Conservation (phyloP, 1,140 invertebrate genomes). For the Hylaeus volcanicus region DNA sequence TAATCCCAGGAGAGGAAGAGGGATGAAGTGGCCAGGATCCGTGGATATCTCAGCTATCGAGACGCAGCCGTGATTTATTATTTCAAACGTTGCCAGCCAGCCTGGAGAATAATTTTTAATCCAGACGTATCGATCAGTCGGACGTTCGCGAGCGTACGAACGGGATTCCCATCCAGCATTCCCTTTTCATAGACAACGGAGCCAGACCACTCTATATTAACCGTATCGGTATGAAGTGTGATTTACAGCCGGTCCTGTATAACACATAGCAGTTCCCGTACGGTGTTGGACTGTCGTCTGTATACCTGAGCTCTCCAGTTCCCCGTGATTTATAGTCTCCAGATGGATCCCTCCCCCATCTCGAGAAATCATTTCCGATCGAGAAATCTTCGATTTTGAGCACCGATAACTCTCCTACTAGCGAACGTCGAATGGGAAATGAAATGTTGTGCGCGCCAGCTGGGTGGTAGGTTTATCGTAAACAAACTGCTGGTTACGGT, state of each 20-base stretch:
- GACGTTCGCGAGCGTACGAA: too few relatives aligned
- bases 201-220: conserved; percentile 19
- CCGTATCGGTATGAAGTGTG: conserved; percentile 30
- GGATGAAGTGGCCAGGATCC: not conserved
- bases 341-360: not conserved
- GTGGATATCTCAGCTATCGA: not conserved
- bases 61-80: conserved; percentile 22
- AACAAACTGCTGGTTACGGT: not conserved
- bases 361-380: not conserved
- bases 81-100: too few relatives aligned
- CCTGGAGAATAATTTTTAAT: conserved; percentile 28
- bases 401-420: not conserved
- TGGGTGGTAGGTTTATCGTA: not conserved
- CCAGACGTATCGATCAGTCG: not conserved
- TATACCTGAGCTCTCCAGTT: conserved; percentile 26
- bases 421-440: not conserved
- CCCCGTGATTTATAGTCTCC: conserved; percentile 34
- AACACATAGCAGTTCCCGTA: conserved; percentile 8
- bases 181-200: conserved; percentile 17
- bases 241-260: conserved; percentile 29
- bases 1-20: too few relatives aligned
- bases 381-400: not conserved
- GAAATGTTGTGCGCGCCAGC: not conserved
- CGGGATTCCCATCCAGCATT: not conserved
- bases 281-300: conserved; percentile 16